Conservation (phyloP, 2,888 invertebrate species). For the Coelinius sp. region DNA sequence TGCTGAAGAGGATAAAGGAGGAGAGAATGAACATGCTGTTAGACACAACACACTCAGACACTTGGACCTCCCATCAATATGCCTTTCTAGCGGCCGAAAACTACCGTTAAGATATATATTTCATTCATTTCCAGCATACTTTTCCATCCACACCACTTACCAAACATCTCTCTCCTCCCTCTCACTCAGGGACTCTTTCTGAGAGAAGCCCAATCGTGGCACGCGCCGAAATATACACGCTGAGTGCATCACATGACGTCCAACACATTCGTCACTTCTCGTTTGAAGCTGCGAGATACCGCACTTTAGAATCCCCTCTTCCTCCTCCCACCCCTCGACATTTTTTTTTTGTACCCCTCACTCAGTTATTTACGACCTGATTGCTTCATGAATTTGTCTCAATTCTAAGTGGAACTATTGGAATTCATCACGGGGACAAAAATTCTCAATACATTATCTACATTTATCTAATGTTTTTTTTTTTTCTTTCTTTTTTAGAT, state of each 20-base stretch:
- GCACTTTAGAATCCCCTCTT: slow-evolving; percentile 19
- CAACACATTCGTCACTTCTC: slow-evolving; percentile 64
- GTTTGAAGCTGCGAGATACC: slow-evolving; percentile 30
- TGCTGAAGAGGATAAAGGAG: slow-evolving; percentile 31
- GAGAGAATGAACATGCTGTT: slow-evolving; percentile 56
- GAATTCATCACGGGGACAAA: not conserved
- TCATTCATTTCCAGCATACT: slow-evolving; percentile 54
- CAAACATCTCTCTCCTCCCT: not conserved
- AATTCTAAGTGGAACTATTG: slow-evolving; percentile 19
- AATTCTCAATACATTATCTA: not conserved
- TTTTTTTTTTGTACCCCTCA: no score
- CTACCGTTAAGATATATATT: slow-evolving; percentile 66
- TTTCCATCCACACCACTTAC: slow-evolving; percentile 49
- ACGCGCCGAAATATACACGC: slow-evolving; percentile 56
- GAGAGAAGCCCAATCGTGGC: slow-evolving; percentile 41
- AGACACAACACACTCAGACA: slow-evolving; percentile 69
- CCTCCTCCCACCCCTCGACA: no score
- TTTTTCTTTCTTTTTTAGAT: not conserved
- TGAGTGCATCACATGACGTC: slow-evolving; percentile 66
- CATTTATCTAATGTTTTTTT: not conserved
- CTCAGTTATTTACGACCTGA: slow-evolving; percentile 17
- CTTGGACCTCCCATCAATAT: slow-evolving; percentile 67
- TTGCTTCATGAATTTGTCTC: slow-evolving; percentile 27
- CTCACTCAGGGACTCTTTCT: not conserved
- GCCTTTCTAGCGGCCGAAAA: slow-evolving; percentile 57